Conservation (phyloP, 2,888 invertebrate genomes). For the Volucella inanis region DNA sequence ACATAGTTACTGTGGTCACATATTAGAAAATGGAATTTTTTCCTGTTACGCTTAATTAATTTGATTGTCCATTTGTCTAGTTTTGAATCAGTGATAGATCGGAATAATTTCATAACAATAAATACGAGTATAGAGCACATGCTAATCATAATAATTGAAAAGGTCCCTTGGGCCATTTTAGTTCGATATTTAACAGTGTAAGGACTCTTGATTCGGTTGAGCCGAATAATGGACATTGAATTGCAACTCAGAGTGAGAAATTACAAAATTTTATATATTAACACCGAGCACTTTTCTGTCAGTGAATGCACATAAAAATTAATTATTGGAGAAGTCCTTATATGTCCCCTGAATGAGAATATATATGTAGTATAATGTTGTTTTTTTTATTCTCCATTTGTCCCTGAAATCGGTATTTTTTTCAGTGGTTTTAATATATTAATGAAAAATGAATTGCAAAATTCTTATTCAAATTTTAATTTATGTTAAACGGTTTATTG, state of each 20-base stretch:
- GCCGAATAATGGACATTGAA: constrained; percentile 41
- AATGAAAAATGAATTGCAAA: no score
- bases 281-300: constrained; percentile 17
- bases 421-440: no score
- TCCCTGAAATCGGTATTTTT: no score
- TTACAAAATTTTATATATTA: constrained; percentile 10
- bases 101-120: constrained; percentile 16
- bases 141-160: constrained; percentile 55
- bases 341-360: constrained; percentile 1
- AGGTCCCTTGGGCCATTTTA: constrained; percentile 31
- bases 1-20: background rate
- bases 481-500: no score
- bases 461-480: no score
- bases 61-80: constrained; percentile 45
- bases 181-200: constrained; percentile 35
- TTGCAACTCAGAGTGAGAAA: constrained; percentile 58
- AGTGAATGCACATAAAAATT: constrained; percentile 28
- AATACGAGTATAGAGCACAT: constrained; percentile 32
- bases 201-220: constrained; percentile 17
- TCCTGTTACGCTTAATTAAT: constrained; percentile 48
- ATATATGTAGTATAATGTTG: background rate
- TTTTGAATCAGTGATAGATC: background rate
- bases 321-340: background rate
- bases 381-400: no score
- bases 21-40: background rate